Evolutionary conservation across 1,140 invertebrate genomes (phyloP).

Genomic region (Nylanderia fulva): DNA sequence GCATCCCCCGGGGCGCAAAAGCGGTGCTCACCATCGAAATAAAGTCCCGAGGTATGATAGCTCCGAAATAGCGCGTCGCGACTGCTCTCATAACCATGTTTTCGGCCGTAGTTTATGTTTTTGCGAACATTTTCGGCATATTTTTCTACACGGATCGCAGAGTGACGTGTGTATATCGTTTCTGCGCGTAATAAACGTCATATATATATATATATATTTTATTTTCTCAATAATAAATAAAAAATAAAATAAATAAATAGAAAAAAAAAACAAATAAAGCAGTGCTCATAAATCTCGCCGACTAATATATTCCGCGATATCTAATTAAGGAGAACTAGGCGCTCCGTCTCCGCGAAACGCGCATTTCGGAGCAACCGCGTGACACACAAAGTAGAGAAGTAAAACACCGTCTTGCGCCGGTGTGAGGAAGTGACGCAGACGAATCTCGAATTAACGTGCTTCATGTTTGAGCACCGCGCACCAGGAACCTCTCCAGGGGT

Average conservation of each 20-base stretch:
- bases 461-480: conserved; percentile 77
- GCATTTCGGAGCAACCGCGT: conserved; percentile 37
- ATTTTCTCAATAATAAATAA: conserved; percentile 4
- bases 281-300: too few relatives aligned
- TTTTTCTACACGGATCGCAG: background rate
- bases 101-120: conserved; percentile 37
- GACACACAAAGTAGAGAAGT: conserved; percentile 35
- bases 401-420: conserved; percentile 43
- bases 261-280: too few relatives aligned
- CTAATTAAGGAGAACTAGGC: conserved; percentile 45
- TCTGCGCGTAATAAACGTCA: background rate
- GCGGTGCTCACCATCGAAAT: conserved; percentile 71
- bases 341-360: conserved; percentile 20
- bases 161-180: background rate
- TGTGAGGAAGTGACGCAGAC: conserved; percentile 41
- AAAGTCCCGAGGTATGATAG: conserved; percentile 48
- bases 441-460: conserved; percentile 70
- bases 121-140: conserved; percentile 12
- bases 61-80: conserved; percentile 12
- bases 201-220: too few relatives aligned
- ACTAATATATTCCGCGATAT: conserved; percentile 37
- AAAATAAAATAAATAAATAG: too few relatives aligned
- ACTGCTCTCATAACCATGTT: conserved; percentile 30
- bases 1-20: conserved; percentile 70
- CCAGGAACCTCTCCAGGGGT: conserved; percentile 65